Base-by-base conservation (phyloP, 2,797 vertebrate genomes). In the Tenualosa thibaudeaui region DNA sequence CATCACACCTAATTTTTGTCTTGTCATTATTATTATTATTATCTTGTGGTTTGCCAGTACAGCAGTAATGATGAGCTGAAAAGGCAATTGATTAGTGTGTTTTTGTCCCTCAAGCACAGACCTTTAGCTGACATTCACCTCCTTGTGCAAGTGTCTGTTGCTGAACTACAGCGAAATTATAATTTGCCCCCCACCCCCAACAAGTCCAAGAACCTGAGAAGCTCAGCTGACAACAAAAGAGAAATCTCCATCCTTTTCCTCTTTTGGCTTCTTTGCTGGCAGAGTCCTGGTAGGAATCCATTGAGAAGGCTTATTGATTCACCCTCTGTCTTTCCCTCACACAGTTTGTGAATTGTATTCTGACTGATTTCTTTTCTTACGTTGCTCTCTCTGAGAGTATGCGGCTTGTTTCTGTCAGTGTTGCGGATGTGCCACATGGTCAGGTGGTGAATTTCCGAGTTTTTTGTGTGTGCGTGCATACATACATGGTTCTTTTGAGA, bases 401-500 rank as follows among this genome's bases (percentile, higher is more conserved):
- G 58, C n/a, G 9, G n/a, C n/a, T 40, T 71, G 65, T 71, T 37
- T 37, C 13, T 37, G 31, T 17, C 31, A 37, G 37, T 15, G 13
- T 15, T 5, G 31, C 65, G 1, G 24, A 2, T 31, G 51, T 82
- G n/a, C 22, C 17, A 58, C 19, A n/a, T 5, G 56, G 19, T 58
- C 56, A 58, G 19, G 22, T 22, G 56, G 19, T 58, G 56, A 19
- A 1, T 22, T 58, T 58, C 19, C 56, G 13, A 13, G 15, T 15
- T 53, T 3, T 51, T 8, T 51, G 50, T 51, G 50, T 51, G 50
- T 53, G 51, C 19, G 54, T 51, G 50, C 50, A 51, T 51, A 5
- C 46, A 51, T 51, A 7, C 7, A 51, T 89, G 62, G n/a, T 5
- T 71, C n/a, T 62, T 24, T 24, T 58, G 56, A 62, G 58, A 62